A percentile compares a stretch with the other conserved stretches of the same genome.
phyloP scores from a whole-genome alignment of 1,140 invertebrate genomes.

The Rhopalosiphum padi region DNA sequence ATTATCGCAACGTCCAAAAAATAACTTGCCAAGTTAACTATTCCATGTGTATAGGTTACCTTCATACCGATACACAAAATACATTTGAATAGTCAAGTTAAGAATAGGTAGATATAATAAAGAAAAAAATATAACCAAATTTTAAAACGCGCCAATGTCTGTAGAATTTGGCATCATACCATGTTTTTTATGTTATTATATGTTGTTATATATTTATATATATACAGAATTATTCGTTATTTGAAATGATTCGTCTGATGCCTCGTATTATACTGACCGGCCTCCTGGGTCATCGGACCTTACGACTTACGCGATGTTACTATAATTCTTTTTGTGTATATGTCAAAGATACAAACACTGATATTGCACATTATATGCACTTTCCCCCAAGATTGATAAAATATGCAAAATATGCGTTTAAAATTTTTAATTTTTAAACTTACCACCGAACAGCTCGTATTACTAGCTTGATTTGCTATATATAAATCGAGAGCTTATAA shows the following conservation, averaged over 20 bases:
- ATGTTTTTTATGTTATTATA: conserved; percentile 10
- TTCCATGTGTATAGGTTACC: not conserved
- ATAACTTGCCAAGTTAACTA: not conserved
- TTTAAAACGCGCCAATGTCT: not conserved
- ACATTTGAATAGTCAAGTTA: not conserved
- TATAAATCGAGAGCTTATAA: too few species aligned
- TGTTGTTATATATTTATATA: not conserved
- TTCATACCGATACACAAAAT: not conserved
- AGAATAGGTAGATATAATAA: not conserved
- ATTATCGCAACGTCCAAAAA: not conserved
- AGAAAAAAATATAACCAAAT: not conserved
- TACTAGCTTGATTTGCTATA: too few species aligned
- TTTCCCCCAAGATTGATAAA: too few species aligned
- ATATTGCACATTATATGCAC: too few species aligned
- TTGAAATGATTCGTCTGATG: not conserved
- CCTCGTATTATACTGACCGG: not conserved
- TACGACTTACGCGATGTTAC: not conserved
- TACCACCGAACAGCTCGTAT: too few species aligned
- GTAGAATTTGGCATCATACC: not conserved
- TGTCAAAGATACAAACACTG: not conserved
- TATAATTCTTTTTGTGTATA: not conserved
- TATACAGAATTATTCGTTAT: not conserved
- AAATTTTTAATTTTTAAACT: too few species aligned
- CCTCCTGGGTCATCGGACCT: not conserved
- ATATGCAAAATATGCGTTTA: too few species aligned